phyloP scores from a whole-genome alignment of 2,113 vertebrate species.

The Petaurus breviceps region DNA sequence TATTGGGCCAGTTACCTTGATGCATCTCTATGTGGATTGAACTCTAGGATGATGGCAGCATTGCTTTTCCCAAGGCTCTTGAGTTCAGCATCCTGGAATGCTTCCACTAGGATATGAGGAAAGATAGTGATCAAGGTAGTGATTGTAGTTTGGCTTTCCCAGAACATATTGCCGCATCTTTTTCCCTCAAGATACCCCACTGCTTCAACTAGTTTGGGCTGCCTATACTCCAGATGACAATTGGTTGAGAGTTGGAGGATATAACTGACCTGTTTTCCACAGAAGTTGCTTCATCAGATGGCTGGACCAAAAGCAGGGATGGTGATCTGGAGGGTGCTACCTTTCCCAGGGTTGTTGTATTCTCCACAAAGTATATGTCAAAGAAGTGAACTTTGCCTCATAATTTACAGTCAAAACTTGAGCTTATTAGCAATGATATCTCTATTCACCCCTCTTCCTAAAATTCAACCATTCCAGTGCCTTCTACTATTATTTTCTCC shows the following conservation, averaged over 20 bases:
- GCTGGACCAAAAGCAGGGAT: background rate
- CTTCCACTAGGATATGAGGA: background rate
- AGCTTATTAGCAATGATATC: background rate
- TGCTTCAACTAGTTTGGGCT: background rate
- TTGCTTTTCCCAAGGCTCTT: background rate
- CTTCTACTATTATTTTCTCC: background rate
- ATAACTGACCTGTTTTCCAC: background rate
- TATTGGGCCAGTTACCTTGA: background rate
- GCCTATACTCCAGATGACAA: background rate
- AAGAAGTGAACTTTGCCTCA: background rate
- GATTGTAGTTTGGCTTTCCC: background rate
- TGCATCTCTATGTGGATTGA: background rate
- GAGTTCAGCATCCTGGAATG: background rate
- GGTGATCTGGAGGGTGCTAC: background rate
- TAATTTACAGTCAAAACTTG: background rate
- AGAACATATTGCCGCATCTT: background rate
- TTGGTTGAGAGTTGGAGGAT: background rate
- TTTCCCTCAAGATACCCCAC: background rate
- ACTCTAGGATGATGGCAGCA: background rate
- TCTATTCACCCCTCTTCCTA: background rate
- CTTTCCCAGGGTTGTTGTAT: background rate
- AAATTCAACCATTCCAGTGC: background rate
- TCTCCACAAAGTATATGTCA: background rate
- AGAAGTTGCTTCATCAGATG: background rate
- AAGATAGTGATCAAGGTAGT: background rate